A percentile compares a stretch with the other conserved stretches of the same genome.
phyloP scores from a whole-genome alignment of 2,888 invertebrate genomes.

The Aleiodes testaceus region DNA sequence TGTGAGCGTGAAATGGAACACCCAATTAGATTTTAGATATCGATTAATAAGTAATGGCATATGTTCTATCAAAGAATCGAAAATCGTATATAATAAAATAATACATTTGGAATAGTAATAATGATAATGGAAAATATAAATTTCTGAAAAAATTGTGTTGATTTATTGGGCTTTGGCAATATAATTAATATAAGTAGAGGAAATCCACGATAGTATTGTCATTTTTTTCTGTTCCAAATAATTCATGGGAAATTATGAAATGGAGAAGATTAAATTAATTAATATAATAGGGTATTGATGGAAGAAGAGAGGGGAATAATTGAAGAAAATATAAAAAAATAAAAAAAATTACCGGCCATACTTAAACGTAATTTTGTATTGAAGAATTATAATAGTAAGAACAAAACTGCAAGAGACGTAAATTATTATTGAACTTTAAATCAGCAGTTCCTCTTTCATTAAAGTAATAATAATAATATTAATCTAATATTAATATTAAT shows the following conservation, averaged over 20 bases:
- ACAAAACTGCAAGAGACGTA: conserved; percentile 16
- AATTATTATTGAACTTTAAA: conserved; percentile 16
- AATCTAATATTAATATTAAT: conserved; percentile 1
- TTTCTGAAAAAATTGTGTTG: neutral
- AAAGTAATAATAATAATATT: conserved; percentile 12
- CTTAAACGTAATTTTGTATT: conserved; percentile 65
- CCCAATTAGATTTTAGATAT: conserved; percentile 18
- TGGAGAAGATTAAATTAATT: conserved; percentile 47
- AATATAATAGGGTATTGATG: conserved; percentile 59
- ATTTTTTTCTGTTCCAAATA: conserved; percentile 35
- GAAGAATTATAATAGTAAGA: conserved; percentile 40
- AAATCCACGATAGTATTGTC: conserved; percentile 49
- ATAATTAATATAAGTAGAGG: conserved; percentile 52
- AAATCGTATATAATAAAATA: neutral
- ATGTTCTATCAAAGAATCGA: conserved; percentile 17
- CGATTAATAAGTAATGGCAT: conserved; percentile 6
- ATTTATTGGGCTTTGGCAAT: conserved; percentile 17
- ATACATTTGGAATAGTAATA: conserved; percentile 19
- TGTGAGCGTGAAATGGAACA: conserved; percentile 34
- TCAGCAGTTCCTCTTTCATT: conserved; percentile 15
- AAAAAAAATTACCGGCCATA: conserved; percentile 68
- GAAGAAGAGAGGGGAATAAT: conserved; percentile 32
- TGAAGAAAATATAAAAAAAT: conserved; percentile 17
- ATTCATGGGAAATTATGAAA: conserved; percentile 52
- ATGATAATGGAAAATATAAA: neutral